A percentile compares a stretch with the other conserved stretches of the same genome.
These are phyloP conservation scores for Sinotaia quadrata DNA, from an alignment of 2,888 invertebrate species.

Conservation along the genomic window DNA sequence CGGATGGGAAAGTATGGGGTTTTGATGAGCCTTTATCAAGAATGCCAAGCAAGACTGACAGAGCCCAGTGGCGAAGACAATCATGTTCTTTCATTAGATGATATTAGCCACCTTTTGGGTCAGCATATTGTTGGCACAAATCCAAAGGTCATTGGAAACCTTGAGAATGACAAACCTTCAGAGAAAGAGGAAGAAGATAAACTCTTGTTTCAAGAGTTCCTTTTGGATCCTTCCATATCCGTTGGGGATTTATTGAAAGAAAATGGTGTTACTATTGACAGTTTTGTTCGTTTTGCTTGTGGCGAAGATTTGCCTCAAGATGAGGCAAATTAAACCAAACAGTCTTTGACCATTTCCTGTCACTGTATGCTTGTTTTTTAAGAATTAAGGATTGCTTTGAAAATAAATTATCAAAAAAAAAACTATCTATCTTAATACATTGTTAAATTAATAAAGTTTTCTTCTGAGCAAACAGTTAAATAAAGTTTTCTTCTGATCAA, in stretches of 20 bases:
- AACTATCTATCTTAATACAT: too few relatives aligned
- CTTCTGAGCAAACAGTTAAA: too few relatives aligned
- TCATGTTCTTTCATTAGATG: slow-evolving; percentile 35
- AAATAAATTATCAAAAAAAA: too few relatives aligned
- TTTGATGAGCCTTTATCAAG: slow-evolving; percentile 80
- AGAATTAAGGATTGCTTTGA: too few relatives aligned
- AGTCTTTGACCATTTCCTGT: too few relatives aligned
- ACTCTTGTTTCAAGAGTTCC: slow-evolving; percentile 89
- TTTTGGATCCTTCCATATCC: slow-evolving; percentile 83
- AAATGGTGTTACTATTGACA: slow-evolving; percentile 77
- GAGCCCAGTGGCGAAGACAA: slow-evolving; percentile 16
- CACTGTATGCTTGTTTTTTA: too few relatives aligned
- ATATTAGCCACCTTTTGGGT: slow-evolving; percentile 83
- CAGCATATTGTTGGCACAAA: slow-evolving; percentile 87
- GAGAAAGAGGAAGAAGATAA: slow-evolving; percentile 77
- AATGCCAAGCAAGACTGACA: neutral
- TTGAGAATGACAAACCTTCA: slow-evolving; percentile 24
- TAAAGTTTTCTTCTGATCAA: too few relatives aligned
- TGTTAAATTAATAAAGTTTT: too few relatives aligned
- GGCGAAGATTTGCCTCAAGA: slow-evolving; percentile 76
- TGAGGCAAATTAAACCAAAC: too few relatives aligned
- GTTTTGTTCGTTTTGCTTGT: slow-evolving; percentile 90
- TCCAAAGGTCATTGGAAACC: slow-evolving; percentile 61
- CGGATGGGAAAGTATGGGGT: slow-evolving; percentile 86
- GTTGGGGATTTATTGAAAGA: slow-evolving; percentile 83